Percentiles rank a stretch among this genome's conserved stretches.
Conservation (phyloP, 2,888 invertebrate genomes). For the Autographa pulchrina region DNA sequence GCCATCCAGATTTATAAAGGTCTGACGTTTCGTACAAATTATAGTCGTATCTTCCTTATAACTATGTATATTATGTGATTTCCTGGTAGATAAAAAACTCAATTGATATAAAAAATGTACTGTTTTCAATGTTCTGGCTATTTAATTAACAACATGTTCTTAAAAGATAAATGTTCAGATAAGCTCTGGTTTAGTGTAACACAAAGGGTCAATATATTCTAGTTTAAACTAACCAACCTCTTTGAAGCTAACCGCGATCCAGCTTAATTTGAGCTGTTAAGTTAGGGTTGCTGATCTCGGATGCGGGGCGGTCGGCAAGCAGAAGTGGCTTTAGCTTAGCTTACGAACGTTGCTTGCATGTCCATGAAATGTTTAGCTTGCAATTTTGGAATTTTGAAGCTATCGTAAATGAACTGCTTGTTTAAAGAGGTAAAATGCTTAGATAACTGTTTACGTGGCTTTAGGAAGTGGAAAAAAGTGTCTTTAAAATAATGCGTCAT, state of each 20-base stretch:
- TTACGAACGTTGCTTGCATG: conserved; percentile 28
- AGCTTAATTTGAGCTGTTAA: conserved; percentile 20
- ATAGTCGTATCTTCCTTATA: no score
- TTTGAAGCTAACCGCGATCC: neutral
- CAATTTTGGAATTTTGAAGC: conserved; percentile 18
- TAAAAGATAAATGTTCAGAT: neutral
- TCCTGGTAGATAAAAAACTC: no score
- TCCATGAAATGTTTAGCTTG: conserved; percentile 29
- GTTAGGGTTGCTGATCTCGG: conserved; percentile 1
- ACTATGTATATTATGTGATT: no score
- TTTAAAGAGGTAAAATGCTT: conserved; percentile 11
- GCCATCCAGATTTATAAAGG: neutral
- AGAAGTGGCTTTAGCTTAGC: conserved; percentile 15
- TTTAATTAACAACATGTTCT: neutral
- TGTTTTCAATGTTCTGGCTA: neutral
- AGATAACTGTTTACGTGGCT: neutral
- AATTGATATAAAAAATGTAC: no score
- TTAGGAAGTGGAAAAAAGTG: rapidly evolving
- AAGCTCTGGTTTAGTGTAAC: neutral
- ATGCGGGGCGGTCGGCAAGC: neutral
- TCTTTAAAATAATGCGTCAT: neutral
- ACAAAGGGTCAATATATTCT: conserved; percentile 1
- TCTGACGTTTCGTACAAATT: no score
- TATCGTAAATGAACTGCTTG: neutral
- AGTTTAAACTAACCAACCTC: neutral